phyloP scores from a whole-genome alignment of 2,888 invertebrate species.

The Tinea pellionella region DNA sequence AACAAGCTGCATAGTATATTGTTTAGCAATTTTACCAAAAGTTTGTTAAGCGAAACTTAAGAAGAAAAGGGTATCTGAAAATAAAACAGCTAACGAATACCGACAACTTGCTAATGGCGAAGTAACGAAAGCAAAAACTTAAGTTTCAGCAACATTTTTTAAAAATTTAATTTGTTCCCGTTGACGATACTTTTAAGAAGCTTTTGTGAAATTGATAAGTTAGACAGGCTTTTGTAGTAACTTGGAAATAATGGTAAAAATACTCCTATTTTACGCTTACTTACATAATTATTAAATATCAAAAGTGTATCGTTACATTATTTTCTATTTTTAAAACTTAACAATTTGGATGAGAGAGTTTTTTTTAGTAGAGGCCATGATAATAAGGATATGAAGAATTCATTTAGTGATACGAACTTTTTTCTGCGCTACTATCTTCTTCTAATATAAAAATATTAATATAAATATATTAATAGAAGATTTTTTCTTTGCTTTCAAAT shows the following conservation, averaged over 20 bases:
- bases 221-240: not conserved
- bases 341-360: no score
- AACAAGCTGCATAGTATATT: not conserved
- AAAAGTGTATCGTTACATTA: no score
- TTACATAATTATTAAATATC: no score
- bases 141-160: not conserved
- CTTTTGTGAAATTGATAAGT: not conserved
- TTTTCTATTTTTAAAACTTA: no score
- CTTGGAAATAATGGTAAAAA: not conserved
- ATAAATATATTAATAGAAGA: no score
- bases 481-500: no score
- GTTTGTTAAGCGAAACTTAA: not conserved
- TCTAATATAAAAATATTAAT: no score
- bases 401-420: no score
- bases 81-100: not conserved
- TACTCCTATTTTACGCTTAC: no score
- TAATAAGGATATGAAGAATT: no score
- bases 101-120: conserved; percentile 1
- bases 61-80: conserved; percentile 4
- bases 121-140: conserved; percentile 3
- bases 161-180: not conserved
- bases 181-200: not conserved
- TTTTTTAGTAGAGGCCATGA: no score
- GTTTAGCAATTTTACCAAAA: not conserved
- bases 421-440: no score